Base-by-base conservation (phyloP, 1,140 invertebrate genomes). In the Grapholita molesta region DNA sequence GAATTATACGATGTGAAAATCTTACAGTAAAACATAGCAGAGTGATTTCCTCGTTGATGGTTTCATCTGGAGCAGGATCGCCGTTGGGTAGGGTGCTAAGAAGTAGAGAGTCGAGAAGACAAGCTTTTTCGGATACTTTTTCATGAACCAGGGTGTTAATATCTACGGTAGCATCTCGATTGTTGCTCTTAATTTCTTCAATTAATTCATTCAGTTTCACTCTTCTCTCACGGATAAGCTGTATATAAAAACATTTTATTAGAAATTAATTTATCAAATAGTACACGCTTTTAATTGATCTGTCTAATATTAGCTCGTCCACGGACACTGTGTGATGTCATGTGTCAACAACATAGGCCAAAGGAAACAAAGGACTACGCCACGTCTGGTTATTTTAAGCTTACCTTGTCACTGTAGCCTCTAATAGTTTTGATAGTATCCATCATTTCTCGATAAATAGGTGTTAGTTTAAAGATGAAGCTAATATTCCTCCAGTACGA, bases 11-110 rank as follows among this genome's bases (percentile, higher is more conserved):
- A n/a, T 38, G 21, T 11, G 5, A 15, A 55, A 4, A 25, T 79
- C 72, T 86, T 70, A 95, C 95, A 85, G 93, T 94, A 86, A 95
- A 95, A 92, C 95, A 94, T 72, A 95, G 95, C 0, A 95, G 95
- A 68, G 95, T 93, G 0, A 95, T 93, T 84, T 95, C 94, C 80
- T 95, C 93, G 53, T 92, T 72, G 11, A 96, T 94, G 79, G 96
- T 95, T 32, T 93, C 80, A 74, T 95, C 92, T 9, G 92, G 94
- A 30, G 96, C 82, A 0, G 88, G 82, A 23, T 53, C 28, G 2
- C 68, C 68, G 12, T 70, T 70, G 4, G 61, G 61, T 21, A 70
- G 35, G 12, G 23, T 70, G 24, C 55, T 66, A 4, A 70, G 12
- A 9, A 70, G 25, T n/a, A 65, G 30, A 15, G 28, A 25, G 25